phyloP scores from a whole-genome alignment of 2,113 vertebrate genomes.

The Syrmaticus mikado region DNA sequence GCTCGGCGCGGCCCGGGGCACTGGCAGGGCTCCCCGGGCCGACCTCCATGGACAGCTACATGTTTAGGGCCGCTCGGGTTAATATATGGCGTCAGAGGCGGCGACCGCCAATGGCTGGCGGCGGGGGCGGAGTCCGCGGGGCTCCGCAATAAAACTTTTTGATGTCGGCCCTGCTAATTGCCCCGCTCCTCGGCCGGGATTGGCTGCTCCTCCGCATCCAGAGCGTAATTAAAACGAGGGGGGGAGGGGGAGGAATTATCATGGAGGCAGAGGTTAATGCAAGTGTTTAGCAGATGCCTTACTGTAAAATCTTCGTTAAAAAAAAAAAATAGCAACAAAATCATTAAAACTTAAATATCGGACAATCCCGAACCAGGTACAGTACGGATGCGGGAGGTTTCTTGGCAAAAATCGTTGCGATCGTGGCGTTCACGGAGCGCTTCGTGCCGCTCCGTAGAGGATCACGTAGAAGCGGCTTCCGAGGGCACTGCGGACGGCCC shows the following conservation, averaged over 20 bases:
- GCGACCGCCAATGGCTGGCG: slow-evolving; percentile 76
- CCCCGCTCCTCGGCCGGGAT: slow-evolving; percentile 79
- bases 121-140: slow-evolving; percentile 75
- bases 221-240: slow-evolving; percentile 82
- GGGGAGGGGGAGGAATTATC: slow-evolving; percentile 70
- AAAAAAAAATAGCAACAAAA: neutral
- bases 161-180: slow-evolving; percentile 85
- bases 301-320: slow-evolving; percentile 65
- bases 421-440: neutral
- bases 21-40: slow-evolving; percentile 74
- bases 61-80: slow-evolving; percentile 88
- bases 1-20: slow-evolving; percentile 46
- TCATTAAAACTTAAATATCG: slow-evolving; percentile 59
- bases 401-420: neutral
- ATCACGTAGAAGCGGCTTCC: neutral
- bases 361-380: slow-evolving; percentile 74
- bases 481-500: neutral
- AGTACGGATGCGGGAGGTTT: slow-evolving; percentile 48
- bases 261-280: slow-evolving; percentile 80
- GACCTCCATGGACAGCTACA: slow-evolving; percentile 90
- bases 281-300: slow-evolving; percentile 80
- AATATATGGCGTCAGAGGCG: slow-evolving; percentile 91
- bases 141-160: slow-evolving; percentile 81
- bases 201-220: slow-evolving; percentile 79
- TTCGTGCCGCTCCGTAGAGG: neutral